Percentiles rank a stretch among this genome's conserved stretches.
These are phyloP conservation scores for Pandion haliaetus DNA, from an alignment of 2,113 vertebrate genomes.

Conservation along the genomic window DNA sequence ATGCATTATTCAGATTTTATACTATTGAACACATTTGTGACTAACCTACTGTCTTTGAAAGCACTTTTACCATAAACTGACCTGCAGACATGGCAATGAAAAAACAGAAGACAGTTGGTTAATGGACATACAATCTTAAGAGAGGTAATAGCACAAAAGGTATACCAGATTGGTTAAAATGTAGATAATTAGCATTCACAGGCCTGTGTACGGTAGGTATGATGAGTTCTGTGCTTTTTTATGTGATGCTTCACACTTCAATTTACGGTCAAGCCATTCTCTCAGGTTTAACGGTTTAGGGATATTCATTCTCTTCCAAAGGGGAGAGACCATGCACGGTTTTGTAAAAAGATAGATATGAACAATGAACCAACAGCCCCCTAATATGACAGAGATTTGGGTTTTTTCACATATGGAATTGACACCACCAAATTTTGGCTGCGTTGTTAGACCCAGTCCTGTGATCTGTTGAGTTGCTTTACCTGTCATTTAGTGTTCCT, in stretches of 20 bases:
- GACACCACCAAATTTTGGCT: not conserved
- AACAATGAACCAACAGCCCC: not conserved
- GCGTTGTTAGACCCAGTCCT: not conserved
- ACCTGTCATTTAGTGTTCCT: not conserved
- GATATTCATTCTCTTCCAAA: not conserved
- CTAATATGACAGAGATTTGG: not conserved
- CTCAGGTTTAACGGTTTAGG: not conserved
- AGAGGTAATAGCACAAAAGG: not conserved
- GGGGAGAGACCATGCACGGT: not conserved
- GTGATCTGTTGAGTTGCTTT: not conserved
- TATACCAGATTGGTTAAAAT: not conserved
- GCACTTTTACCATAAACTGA: not conserved
- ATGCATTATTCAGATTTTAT: not conserved
- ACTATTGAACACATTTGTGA: not conserved
- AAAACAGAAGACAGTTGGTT: not conserved
- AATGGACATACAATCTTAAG: not conserved
- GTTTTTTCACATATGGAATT: not conserved
- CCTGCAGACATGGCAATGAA: not conserved
- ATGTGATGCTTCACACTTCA: not conserved
- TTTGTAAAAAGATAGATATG: not conserved
- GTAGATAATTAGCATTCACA: not conserved
- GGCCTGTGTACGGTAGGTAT: not conserved
- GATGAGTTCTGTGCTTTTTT: not conserved
- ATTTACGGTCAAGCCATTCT: not conserved
- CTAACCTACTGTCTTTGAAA: slow-evolving; percentile 39